These are phyloP conservation scores for Xenentodon cancila DNA, from an alignment of 2,797 vertebrate genomes.

Conservation along the genomic window DNA sequence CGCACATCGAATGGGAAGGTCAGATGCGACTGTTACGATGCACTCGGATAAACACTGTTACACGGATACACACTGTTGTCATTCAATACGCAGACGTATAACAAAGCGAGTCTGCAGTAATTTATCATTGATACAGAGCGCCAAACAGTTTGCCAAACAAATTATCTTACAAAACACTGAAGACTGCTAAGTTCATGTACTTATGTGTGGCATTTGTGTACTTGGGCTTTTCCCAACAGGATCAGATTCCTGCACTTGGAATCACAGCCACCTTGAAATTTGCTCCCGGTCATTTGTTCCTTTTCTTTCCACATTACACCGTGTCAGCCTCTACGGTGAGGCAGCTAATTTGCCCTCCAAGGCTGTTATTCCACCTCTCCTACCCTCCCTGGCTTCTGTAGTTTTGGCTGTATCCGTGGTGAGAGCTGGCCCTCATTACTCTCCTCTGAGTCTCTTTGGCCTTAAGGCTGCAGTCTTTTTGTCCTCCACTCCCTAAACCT, in stretches of 20 bases:
- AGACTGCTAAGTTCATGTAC: not conserved
- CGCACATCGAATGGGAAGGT: too few relatives aligned
- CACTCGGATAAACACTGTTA: too few relatives aligned
- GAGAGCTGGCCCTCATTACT: slow-evolving; percentile 72
- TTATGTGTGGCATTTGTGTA: slow-evolving; percentile 14
- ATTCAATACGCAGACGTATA: too few relatives aligned
- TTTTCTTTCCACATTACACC: slow-evolving; percentile 45
- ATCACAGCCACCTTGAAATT: slow-evolving; percentile 39
- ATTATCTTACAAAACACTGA: not conserved
- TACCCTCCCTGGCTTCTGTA: slow-evolving; percentile 26
- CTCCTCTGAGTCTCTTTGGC: slow-evolving; percentile 67
- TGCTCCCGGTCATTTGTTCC: slow-evolving; percentile 37
- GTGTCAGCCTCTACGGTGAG: slow-evolving; percentile 31
- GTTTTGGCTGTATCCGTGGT: slow-evolving; percentile 48
- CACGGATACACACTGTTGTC: too few relatives aligned
- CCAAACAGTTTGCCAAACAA: too few relatives aligned
- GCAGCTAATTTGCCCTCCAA: slow-evolving; percentile 55
- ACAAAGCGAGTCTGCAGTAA: too few relatives aligned
- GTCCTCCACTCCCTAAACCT: slow-evolving; percentile 56
- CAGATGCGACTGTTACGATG: too few relatives aligned
- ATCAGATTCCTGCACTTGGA: slow-evolving; percentile 26
- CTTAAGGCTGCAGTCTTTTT: slow-evolving; percentile 62
- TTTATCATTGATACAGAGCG: too few relatives aligned
- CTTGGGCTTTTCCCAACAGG: slow-evolving; percentile 9
- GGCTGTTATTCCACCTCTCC: slow-evolving; percentile 44